These are phyloP conservation scores for Antrozous pallidus DNA, from an alignment of 2,797 vertebrate species.

Conservation along the genomic window DNA sequence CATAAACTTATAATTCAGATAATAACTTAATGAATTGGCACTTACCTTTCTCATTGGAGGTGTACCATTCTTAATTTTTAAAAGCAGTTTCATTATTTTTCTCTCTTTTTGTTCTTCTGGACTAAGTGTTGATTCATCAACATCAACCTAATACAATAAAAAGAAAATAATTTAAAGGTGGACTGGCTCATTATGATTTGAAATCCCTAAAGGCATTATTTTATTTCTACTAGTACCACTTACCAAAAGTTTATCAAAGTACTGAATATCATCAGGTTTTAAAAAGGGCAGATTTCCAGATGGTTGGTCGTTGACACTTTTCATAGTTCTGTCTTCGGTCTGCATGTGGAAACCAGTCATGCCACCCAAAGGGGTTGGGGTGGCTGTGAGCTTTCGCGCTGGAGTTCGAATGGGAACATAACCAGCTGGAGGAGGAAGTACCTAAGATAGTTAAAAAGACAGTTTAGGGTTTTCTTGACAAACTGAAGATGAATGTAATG, in stretches of 20 bases:
- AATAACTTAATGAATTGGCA: neutral
- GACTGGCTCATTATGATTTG: neutral
- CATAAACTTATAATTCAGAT: neutral
- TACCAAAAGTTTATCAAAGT: constrained; percentile 98
- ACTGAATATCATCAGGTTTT: constrained; percentile 99
- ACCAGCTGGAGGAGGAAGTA: constrained; percentile 96
- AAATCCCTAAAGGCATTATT: neutral
- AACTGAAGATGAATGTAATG: neutral
- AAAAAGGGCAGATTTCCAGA: constrained; percentile 99
- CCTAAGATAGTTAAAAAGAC: constrained; percentile 80
- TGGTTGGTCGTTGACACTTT: constrained; percentile 97
- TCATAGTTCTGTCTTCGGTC: constrained; percentile 94
- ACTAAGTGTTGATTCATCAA: constrained; percentile 97
- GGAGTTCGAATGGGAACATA: constrained; percentile 98
- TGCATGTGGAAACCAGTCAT: constrained; percentile 99
- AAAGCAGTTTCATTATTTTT: constrained; percentile 98
- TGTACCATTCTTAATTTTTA: constrained; percentile 99
- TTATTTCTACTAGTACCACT: constrained; percentile 57
- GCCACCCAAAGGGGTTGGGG: constrained; percentile 95
- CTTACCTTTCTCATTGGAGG: constrained; percentile 98
- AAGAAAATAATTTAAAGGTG: neutral
- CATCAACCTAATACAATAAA: constrained; percentile 90
- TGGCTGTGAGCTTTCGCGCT: constrained; percentile 96
- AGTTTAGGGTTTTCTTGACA: neutral
- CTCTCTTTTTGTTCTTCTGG: constrained; percentile 99